Evolutionary conservation across 2,113 vertebrate species (phyloP).

Genomic region (Monopterus albus): DNA sequence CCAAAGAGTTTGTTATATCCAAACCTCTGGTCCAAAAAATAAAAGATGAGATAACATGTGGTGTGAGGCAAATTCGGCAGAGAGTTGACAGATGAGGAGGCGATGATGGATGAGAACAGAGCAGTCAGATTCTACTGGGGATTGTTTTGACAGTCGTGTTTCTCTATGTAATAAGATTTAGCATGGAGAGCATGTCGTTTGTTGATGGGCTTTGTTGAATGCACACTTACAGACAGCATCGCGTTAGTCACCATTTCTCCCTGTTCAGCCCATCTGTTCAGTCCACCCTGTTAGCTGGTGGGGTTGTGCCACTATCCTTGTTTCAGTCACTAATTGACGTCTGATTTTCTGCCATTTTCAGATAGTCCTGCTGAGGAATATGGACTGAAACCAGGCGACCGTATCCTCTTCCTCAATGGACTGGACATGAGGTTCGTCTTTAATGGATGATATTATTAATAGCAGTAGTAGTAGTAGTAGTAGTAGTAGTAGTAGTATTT

Average conservation of each 20-base stretch:
- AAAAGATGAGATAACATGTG: neutral
- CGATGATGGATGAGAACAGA: constrained; percentile 11
- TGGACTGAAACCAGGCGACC: constrained; percentile 92
- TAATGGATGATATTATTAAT: neutral
- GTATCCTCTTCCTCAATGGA: constrained; percentile 96
- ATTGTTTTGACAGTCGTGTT: constrained; percentile 64
- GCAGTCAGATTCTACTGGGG: constrained; percentile 35
- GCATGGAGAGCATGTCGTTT: constrained; percentile 24
- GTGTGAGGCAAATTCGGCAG: neutral
- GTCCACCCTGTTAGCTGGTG: constrained; percentile 46
- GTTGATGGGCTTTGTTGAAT: constrained; percentile 47
- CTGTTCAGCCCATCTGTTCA: constrained; percentile 28
- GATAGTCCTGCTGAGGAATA: constrained; percentile 96
- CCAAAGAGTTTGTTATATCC: neutral
- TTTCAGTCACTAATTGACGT: constrained; percentile 8
- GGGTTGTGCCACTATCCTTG: neutral
- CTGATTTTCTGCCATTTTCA: constrained; percentile 63
- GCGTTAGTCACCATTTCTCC: constrained; percentile 50
- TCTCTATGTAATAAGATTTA: constrained; percentile 58
- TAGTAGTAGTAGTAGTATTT: constrained; percentile 18
- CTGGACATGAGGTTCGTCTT: constrained; percentile 95
- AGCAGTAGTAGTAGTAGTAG: constrained; percentile 6
- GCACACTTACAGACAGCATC: constrained; percentile 53
- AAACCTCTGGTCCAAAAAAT: constrained; percentile 5
- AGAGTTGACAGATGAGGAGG: constrained; percentile 57